Evolutionary conservation across 2,797 vertebrate genomes (phyloP).

Genomic region (Pteropus rufus): DNA sequence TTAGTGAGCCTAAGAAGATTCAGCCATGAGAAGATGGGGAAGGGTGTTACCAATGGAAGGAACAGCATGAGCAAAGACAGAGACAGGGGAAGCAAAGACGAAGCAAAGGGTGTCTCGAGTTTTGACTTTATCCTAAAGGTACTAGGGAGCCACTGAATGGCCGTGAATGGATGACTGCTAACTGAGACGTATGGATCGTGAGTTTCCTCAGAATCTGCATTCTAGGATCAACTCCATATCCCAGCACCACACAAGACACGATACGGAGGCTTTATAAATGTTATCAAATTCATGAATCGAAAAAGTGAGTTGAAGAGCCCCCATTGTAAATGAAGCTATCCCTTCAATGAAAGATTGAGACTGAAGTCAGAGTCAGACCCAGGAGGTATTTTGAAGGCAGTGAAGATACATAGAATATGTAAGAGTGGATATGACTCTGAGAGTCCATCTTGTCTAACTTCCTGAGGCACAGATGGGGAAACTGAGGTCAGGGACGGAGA

Average conservation of each 20-base stretch:
- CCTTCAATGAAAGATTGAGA: background rate
- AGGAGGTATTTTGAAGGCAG: background rate
- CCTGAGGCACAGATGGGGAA: background rate
- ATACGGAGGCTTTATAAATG: background rate
- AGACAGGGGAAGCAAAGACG: background rate
- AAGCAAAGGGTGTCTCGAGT: background rate
- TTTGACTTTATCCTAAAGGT: background rate
- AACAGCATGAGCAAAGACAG: background rate
- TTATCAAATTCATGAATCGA: background rate
- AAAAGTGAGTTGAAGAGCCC: background rate
- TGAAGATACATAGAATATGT: background rate
- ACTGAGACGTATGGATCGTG: background rate
- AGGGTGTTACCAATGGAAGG: background rate
- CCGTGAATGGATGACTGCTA: background rate
- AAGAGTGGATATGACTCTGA: background rate
- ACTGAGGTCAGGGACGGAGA: background rate
- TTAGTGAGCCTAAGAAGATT: background rate
- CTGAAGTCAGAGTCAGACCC: background rate
- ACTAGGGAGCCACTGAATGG: background rate
- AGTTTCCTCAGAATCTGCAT: background rate
- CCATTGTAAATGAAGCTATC: background rate
- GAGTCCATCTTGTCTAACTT: background rate
- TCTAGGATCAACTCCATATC: background rate
- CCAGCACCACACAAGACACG: background rate
- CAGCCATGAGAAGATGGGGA: background rate